These are phyloP conservation scores for Athene noctua DNA, from an alignment of 2,113 vertebrate species.

Conservation along the genomic window DNA sequence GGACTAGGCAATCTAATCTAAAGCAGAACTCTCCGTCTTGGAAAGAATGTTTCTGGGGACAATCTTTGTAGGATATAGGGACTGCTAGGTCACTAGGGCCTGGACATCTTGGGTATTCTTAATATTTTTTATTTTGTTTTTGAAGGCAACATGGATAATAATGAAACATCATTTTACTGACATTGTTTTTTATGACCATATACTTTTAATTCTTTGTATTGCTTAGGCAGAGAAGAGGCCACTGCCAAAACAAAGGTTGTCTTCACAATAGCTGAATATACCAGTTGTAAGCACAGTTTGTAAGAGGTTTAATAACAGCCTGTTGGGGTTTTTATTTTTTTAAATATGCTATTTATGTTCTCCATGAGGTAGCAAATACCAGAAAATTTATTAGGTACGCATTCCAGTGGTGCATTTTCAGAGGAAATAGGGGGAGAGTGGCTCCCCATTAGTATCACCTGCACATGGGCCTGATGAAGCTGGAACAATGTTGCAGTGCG, in stretches of 20 bases:
- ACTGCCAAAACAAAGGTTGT: background rate
- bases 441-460: background rate
- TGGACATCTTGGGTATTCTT: background rate
- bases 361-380: background rate
- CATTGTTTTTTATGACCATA: background rate
- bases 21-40: background rate
- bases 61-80: background rate
- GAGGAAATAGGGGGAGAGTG: background rate
- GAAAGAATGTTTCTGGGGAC: background rate
- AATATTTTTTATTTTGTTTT: background rate
- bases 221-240: background rate
- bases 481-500: background rate
- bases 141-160: background rate
- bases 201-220: background rate
- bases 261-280: background rate
- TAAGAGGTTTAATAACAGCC: background rate
- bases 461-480: background rate
- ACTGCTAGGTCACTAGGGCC: background rate
- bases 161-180: background rate
- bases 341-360: background rate
- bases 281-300: background rate
- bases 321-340: background rate
- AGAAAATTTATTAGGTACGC: background rate
- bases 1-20: conserved; percentile 12
- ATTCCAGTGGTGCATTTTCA: background rate